Conservation (phyloP, 2,888 invertebrate species). For the Dioctria rufipes region DNA sequence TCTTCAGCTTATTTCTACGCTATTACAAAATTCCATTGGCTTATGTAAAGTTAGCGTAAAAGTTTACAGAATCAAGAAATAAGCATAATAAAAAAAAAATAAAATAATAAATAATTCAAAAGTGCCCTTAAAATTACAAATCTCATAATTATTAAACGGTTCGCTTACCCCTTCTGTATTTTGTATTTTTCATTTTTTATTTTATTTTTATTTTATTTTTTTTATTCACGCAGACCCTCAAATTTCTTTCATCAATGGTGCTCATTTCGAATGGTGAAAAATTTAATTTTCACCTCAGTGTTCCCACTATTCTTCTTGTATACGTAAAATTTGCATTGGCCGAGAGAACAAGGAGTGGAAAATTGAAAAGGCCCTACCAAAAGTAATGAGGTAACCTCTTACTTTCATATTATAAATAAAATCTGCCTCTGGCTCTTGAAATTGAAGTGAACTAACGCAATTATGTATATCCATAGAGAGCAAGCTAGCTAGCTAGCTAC, state of each 20-base stretch:
- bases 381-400: background rate
- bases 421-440: background rate
- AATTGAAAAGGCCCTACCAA: background rate
- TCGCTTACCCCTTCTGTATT: background rate
- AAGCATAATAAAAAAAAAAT: too few relatives aligned
- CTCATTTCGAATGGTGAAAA: background rate
- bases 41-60: too few relatives aligned
- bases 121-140: background rate
- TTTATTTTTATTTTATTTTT: too few relatives aligned
- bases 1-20: too few relatives aligned
- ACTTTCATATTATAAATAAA: background rate
- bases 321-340: background rate
- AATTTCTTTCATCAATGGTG: background rate
- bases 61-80: too few relatives aligned
- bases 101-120: background rate
- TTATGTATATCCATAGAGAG: too few relatives aligned
- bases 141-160: background rate
- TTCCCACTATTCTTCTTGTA: background rate
- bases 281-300: conserved; percentile 8
- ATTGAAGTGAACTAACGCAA: background rate
- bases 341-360: too few relatives aligned
- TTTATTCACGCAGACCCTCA: too few relatives aligned
- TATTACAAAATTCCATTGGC: too few relatives aligned
- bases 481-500: too few relatives aligned
- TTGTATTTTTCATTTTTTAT: too few relatives aligned